A percentile compares a stretch with the other conserved stretches of the same genome.
Conservation (phyloP, 2,888 invertebrate species). For the Chirona hameri region DNA sequence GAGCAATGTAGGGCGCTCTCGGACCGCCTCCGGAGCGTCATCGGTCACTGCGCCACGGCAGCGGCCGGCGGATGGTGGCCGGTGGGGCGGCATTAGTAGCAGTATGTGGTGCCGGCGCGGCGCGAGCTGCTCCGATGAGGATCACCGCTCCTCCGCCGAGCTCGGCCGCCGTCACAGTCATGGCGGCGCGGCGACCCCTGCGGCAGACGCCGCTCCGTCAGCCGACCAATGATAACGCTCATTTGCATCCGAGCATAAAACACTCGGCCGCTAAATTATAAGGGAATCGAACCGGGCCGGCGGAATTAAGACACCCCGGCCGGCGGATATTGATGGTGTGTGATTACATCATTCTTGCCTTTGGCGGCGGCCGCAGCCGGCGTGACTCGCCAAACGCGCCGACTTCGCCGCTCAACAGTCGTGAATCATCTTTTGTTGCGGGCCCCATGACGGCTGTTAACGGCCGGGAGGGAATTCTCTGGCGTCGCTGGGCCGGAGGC, state of each 20-base stretch:
- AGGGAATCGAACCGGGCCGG: background rate
- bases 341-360: constrained; percentile 24
- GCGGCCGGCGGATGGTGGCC: too few species aligned
- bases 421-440: constrained; percentile 3
- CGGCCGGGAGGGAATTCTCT: background rate
- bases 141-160: background rate
- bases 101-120: too few species aligned
- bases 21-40: too few species aligned
- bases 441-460: background rate
- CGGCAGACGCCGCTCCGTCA: background rate
- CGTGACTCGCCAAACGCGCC: background rate
- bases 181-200: background rate
- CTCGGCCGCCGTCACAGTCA: background rate
- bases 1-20: too few species aligned
- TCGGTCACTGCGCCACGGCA: too few species aligned
- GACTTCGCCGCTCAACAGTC: background rate
- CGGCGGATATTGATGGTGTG: constrained; percentile 11
- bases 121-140: too few species aligned
- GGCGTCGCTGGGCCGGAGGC: background rate
- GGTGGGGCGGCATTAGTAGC: too few species aligned
- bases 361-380: background rate
- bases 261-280: background rate
- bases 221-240: constrained; percentile 1
- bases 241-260: constrained; percentile 5
- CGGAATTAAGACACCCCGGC: background rate